These are phyloP conservation scores for Drosophila multiciliata DNA, from an alignment of 2,888 invertebrate species.

Conservation along the genomic window DNA sequence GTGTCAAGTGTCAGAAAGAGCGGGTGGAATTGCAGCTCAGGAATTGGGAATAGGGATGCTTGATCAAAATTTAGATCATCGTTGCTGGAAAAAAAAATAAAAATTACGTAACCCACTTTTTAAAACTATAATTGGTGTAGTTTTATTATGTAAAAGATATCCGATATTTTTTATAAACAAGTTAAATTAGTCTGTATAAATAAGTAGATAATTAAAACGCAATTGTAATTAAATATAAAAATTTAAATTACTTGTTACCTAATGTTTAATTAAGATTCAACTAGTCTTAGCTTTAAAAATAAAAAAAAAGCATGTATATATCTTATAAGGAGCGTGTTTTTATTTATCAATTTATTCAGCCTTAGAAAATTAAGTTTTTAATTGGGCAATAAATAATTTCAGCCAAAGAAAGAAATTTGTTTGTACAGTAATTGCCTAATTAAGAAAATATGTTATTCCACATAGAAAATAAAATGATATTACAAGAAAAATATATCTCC, in stretches of 20 bases:
- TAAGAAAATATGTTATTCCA: background rate
- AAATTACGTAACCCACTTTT: background rate
- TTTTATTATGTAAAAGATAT: no score
- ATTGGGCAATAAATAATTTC: background rate
- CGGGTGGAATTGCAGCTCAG: background rate
- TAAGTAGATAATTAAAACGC: background rate
- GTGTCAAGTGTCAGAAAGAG: constrained; percentile 42
- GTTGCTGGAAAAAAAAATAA: background rate
- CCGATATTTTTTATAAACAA: background rate
- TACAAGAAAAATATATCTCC: background rate
- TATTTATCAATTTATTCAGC: background rate
- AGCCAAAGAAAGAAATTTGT: background rate
- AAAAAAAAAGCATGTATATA: no score
- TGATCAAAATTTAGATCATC: background rate
- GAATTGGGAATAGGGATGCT: background rate
- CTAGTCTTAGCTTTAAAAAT: background rate
- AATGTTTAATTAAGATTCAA: no score
- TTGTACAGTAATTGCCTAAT: background rate
- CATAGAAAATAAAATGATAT: background rate
- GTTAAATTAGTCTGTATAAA: background rate
- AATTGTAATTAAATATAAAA: background rate
- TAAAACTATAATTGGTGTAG: no score
- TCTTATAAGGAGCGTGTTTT: no score
- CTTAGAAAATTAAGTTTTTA: background rate
- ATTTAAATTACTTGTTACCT: background rate